These are phyloP conservation scores for Arrhamphus sclerolepis DNA, from an alignment of 2,797 vertebrate genomes.

Conservation along the genomic window DNA sequence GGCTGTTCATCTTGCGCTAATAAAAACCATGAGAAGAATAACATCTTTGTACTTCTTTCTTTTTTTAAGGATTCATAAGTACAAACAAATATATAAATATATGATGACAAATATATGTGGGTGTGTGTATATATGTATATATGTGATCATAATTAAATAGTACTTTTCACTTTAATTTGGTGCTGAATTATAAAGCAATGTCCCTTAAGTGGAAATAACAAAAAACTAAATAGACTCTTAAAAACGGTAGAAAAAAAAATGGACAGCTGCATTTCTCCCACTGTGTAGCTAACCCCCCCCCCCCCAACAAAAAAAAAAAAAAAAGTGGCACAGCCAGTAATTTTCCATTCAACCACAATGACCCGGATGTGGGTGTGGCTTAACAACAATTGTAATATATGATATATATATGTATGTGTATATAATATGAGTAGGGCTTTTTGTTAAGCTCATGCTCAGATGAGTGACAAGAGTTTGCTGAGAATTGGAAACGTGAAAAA, in stretches of 20 bases:
- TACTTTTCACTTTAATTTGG: neutral
- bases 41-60: neutral
- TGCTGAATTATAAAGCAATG: neutral
- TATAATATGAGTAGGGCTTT: no score
- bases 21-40: neutral
- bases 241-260: slow-evolving; percentile 5
- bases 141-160: neutral
- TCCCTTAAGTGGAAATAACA: neutral
- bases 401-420: no score
- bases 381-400: slow-evolving; percentile 57
- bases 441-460: no score
- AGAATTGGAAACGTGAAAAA: no score
- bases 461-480: no score
- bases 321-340: slow-evolving; percentile 77
- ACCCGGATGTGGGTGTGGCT: slow-evolving; percentile 71
- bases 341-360: slow-evolving; percentile 74
- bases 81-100: no score
- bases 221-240: neutral
- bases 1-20: neutral
- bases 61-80: no score
- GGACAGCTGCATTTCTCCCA: slow-evolving; percentile 5
- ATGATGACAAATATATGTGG: no score
- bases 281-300: slow-evolving; percentile 33
- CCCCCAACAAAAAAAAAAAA: no score
- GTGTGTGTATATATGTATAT: no score